A percentile compares a stretch with the other conserved stretches of the same genome.
Conservation (phyloP, 2,113 vertebrate genomes). For the Caranx ignobilis region DNA sequence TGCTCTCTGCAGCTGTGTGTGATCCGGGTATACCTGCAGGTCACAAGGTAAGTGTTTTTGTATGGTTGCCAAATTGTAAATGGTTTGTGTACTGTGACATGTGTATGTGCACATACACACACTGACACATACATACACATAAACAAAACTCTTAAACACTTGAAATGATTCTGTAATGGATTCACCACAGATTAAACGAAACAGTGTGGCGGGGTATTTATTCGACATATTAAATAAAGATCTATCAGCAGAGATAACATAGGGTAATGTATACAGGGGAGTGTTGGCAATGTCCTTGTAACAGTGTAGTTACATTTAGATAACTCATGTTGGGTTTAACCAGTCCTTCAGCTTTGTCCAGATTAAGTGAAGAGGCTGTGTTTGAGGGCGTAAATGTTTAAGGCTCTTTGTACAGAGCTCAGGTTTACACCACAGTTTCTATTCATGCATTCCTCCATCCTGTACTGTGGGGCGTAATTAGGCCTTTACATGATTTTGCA, state of each 20-base stretch:
- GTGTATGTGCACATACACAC: neutral
- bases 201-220: no score
- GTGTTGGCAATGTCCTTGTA: no score
- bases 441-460: constrained; percentile 19
- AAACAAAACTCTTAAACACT: no score
- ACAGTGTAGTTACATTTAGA: no score
- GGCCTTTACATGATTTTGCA: constrained; percentile 22
- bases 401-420: neutral
- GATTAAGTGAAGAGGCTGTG: neutral
- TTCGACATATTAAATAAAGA: no score
- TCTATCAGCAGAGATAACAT: no score
- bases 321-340: neutral
- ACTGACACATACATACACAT: no score
- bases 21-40: constrained; percentile 93
- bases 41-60: constrained; percentile 83
- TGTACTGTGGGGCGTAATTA: constrained; percentile 28
- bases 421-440: neutral
- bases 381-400: neutral
- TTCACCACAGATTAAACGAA: no score
- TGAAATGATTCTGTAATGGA: no score
- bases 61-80: neutral
- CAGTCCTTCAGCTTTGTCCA: neutral
- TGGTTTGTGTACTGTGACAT: neutral
- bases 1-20: constrained; percentile 91
- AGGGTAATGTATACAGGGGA: no score